These are phyloP conservation scores for Microcebus lehilahytsara DNA, from an alignment of 2,113 vertebrate species.

Conservation along the genomic window DNA sequence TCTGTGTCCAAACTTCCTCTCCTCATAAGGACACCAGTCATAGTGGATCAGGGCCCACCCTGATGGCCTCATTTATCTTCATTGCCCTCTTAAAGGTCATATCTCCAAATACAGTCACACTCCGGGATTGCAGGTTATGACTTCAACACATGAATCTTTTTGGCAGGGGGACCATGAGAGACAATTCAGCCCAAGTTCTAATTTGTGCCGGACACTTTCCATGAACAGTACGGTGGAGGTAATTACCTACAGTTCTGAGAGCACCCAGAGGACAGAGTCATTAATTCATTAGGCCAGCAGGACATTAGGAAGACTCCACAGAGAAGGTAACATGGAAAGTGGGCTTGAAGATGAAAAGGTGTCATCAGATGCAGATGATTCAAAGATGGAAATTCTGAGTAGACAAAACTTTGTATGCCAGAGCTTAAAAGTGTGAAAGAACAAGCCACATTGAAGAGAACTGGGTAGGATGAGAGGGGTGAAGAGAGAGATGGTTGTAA, in stretches of 20 bases:
- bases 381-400: not conserved
- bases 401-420: not conserved
- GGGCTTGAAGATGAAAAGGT: not conserved
- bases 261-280: not conserved
- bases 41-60: not conserved
- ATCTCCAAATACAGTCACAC: not conserved
- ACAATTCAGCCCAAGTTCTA: not conserved
- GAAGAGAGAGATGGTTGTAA: too few species aligned
- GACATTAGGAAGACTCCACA: not conserved
- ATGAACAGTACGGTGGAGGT: rapidly evolving
- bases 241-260: not conserved
- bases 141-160: not conserved
- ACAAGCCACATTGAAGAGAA: not conserved
- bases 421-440: not conserved
- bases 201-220: not conserved
- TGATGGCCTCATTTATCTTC: not conserved
- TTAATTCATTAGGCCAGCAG: not conserved
- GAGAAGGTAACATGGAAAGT: not conserved
- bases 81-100: not conserved
- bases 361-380: not conserved
- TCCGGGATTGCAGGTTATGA: not conserved
- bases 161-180: too few species aligned
- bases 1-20: not conserved
- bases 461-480: not conserved
- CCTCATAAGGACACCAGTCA: not conserved